phyloP scores from a whole-genome alignment of 2,888 invertebrate species.

The Amblyjoppa proteus region DNA sequence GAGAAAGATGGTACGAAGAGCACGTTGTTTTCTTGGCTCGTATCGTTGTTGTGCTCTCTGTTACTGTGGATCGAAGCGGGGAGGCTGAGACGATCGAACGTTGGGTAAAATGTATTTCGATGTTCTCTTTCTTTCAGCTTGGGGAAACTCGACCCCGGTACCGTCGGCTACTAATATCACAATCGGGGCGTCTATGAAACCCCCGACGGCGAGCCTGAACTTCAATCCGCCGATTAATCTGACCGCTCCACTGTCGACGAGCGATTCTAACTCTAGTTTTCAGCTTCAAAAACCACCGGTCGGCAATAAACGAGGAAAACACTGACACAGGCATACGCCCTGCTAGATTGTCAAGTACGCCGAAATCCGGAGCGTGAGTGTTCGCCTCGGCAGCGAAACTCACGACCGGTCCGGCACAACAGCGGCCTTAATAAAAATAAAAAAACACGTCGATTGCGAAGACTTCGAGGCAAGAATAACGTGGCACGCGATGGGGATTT shows the following conservation, averaged over 20 bases:
- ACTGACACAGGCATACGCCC: conserved; percentile 84
- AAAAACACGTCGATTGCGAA: conserved; percentile 30
- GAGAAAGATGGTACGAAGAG: conserved; percentile 53
- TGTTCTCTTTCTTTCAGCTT: conserved; percentile 76
- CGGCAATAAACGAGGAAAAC: conserved; percentile 89
- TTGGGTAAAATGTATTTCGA: conserved; percentile 32
- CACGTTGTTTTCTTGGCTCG: conserved; percentile 50
- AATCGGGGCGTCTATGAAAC: conserved; percentile 80
- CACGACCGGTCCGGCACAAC: conserved; percentile 27
- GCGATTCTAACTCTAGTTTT: conserved; percentile 85
- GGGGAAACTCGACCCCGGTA: conserved; percentile 79
- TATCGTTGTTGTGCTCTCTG: conserved; percentile 19
- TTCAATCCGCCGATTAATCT: conserved; percentile 82
- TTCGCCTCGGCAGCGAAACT: not conserved
- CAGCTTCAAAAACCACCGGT: conserved; percentile 91
- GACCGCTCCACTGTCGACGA: conserved; percentile 80
- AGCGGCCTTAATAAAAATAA: conserved; percentile 55
- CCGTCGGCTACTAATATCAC: conserved; percentile 78
- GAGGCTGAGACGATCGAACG: conserved; percentile 4
- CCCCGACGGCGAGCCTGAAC: conserved; percentile 82
- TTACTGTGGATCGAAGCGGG: conserved; percentile 15
- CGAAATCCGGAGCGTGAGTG: not conserved
- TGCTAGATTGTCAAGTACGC: conserved; percentile 52
- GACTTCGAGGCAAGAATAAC: conserved; percentile 1
- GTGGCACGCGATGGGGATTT: not conserved